Evolutionary conservation across 2,797 vertebrate genomes (phyloP).

Genomic region (Notolabrus celidotus): DNA sequence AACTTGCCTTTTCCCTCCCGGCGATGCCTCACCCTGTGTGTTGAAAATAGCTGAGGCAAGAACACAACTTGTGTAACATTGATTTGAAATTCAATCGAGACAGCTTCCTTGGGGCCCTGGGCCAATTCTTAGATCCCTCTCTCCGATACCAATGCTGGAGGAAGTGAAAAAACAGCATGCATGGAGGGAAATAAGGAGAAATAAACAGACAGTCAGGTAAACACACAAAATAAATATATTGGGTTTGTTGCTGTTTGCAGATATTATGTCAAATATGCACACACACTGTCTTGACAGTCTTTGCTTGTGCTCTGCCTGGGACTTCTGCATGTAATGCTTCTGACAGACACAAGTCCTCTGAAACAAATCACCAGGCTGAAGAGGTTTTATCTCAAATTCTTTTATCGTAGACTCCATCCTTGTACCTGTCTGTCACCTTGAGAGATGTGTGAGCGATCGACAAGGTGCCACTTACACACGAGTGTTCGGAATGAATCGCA

Average conservation of each 20-base stretch:
- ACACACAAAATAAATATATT: slow-evolving; percentile 10
- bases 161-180: background rate
- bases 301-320: slow-evolving; percentile 1
- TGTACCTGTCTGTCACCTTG: slow-evolving; percentile 61
- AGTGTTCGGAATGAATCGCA: slow-evolving; percentile 35
- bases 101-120: slow-evolving; percentile 56
- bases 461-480: slow-evolving; percentile 45
- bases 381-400: slow-evolving; percentile 60
- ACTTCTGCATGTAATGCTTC: slow-evolving; percentile 26
- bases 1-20: slow-evolving; percentile 57
- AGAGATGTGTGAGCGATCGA: slow-evolving; percentile 30
- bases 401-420: slow-evolving; percentile 38
- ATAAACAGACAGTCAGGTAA: slow-evolving; percentile 28
- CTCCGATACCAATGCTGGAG: slow-evolving; percentile 33
- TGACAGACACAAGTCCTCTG: slow-evolving; percentile 49
- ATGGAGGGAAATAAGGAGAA: slow-evolving; percentile 30
- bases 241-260: slow-evolving; percentile 27
- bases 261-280: slow-evolving; percentile 22
- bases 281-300: slow-evolving; percentile 10
- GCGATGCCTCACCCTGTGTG: slow-evolving; percentile 55
- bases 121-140: slow-evolving; percentile 55
- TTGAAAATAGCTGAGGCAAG: slow-evolving; percentile 70
- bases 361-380: slow-evolving; percentile 59
- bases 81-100: slow-evolving; percentile 80
- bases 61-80: slow-evolving; percentile 75